Evolutionary conservation across 2,797 vertebrate genomes (phyloP).

Genomic region (Ctenopoma kingsleyae): DNA sequence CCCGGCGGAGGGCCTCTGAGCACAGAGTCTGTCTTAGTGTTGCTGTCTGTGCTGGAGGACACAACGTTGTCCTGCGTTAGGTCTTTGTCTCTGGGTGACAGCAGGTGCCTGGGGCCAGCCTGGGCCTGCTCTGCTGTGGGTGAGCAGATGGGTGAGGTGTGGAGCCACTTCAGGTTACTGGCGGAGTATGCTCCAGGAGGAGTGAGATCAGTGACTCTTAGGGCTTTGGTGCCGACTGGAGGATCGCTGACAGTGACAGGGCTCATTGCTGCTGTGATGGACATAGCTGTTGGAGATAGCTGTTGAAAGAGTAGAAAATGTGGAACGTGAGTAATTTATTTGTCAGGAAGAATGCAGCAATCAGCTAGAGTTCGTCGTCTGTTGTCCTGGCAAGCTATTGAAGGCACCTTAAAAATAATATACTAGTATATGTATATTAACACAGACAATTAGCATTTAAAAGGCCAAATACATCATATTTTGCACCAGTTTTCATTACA

Average conservation of each 20-base stretch:
- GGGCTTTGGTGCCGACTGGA: conserved; percentile 65
- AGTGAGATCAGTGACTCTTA: conserved; percentile 79
- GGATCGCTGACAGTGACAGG: conserved; percentile 52
- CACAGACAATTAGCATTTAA: too few relatives aligned
- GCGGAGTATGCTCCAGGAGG: conserved; percentile 81
- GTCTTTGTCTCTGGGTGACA: conserved; percentile 71
- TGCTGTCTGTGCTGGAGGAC: conserved; percentile 86
- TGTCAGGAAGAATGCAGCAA: background rate
- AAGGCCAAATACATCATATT: too few relatives aligned
- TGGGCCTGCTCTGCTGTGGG: conserved; percentile 75
- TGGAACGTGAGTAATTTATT: background rate
- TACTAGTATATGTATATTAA: too few relatives aligned
- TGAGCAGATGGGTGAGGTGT: conserved; percentile 86
- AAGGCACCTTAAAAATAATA: background rate
- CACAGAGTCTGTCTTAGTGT: conserved; percentile 70
- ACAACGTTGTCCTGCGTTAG: conserved; percentile 86
- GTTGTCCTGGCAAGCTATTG: background rate
- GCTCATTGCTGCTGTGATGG: conserved; percentile 43
- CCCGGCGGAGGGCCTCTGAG: conserved; percentile 73
- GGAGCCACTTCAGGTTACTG: conserved; percentile 86
- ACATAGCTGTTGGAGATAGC: conserved; percentile 63
- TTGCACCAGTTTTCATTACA: too few relatives aligned
- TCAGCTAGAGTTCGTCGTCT: background rate
- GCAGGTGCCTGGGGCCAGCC: conserved; percentile 70
- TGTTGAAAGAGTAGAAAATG: conserved; percentile 48